phyloP scores from a whole-genome alignment of 2,888 invertebrate species.

The Arge pagana region DNA sequence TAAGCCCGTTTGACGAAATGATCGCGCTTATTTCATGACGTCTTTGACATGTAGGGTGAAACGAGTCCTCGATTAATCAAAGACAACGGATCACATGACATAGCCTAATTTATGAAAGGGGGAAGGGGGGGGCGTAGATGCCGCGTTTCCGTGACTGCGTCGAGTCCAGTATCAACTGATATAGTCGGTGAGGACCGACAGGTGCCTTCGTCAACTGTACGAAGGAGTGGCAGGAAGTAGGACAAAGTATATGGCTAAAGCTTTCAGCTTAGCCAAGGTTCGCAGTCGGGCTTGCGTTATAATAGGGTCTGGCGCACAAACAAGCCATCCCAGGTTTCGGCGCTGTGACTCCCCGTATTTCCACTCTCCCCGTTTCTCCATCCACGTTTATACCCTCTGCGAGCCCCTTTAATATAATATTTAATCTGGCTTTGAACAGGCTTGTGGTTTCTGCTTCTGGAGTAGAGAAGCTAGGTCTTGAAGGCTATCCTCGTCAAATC shows the following conservation, averaged over 20 bases:
- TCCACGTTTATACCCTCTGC: conserved; percentile 44
- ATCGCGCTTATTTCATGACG: no score
- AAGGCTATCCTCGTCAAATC: conserved; percentile 17
- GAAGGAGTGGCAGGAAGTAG: no score
- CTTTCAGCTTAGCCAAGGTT: conserved; percentile 18
- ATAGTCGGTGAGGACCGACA: background rate
- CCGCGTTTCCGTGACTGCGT: conserved; percentile 10
- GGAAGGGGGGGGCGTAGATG: conserved; percentile 22
- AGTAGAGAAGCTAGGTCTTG: conserved; percentile 33
- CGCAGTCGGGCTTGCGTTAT: conserved; percentile 16
- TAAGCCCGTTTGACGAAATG: no score
- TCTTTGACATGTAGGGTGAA: no score
- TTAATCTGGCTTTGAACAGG: conserved; percentile 60
- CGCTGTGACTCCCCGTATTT: conserved; percentile 24
- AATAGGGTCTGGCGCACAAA: conserved; percentile 22
- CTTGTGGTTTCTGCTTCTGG: conserved; percentile 57
- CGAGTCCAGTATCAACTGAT: no score
- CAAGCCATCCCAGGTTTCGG: conserved; percentile 13
- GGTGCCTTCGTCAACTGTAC: conserved; percentile 12
- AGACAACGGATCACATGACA: no score
- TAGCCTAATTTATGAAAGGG: no score
- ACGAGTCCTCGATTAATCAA: no score
- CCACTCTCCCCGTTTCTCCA: conserved; percentile 7
- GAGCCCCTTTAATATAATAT: conserved; percentile 59
- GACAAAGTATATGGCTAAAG: conserved; percentile 6